phyloP scores from a whole-genome alignment of 2,113 vertebrate genomes.

The Sapajus apella region DNA sequence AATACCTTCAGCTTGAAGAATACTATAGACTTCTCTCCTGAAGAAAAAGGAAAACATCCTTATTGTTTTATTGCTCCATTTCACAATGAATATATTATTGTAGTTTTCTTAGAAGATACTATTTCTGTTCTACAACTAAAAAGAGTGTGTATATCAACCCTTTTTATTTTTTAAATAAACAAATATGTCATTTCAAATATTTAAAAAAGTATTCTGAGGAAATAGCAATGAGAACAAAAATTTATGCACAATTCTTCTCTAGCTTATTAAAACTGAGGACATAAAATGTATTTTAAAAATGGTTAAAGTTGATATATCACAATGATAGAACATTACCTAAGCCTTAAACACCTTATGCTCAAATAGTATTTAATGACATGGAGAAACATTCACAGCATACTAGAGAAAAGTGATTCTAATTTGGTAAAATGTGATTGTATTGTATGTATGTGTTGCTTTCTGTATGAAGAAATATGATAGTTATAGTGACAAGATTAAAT shows the following conservation, averaged over 20 bases:
- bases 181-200: conserved; percentile 43
- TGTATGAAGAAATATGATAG: not conserved
- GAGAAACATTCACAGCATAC: not conserved
- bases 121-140: not conserved
- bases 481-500: not conserved
- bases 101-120: not conserved
- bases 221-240: conserved; percentile 40
- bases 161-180: conserved; percentile 25
- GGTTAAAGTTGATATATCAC: not conserved
- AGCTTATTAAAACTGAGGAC: conserved; percentile 27
- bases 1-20: conserved; percentile 93
- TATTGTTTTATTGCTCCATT: conserved; percentile 4
- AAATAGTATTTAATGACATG: not conserved
- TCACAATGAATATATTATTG: not conserved
- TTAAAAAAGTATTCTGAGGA: conserved; percentile 14
- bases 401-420: conserved; percentile 5
- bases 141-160: not conserved
- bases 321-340: not conserved
- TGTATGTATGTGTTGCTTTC: not conserved
- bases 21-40: conserved; percentile 93
- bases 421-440: not conserved
- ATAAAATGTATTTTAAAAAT: conserved; percentile 11
- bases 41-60: conserved; percentile 62
- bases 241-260: not conserved
- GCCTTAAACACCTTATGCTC: conserved; percentile 4